phyloP scores from a whole-genome alignment of 2,797 vertebrate genomes.

The Sus cebifrons region DNA sequence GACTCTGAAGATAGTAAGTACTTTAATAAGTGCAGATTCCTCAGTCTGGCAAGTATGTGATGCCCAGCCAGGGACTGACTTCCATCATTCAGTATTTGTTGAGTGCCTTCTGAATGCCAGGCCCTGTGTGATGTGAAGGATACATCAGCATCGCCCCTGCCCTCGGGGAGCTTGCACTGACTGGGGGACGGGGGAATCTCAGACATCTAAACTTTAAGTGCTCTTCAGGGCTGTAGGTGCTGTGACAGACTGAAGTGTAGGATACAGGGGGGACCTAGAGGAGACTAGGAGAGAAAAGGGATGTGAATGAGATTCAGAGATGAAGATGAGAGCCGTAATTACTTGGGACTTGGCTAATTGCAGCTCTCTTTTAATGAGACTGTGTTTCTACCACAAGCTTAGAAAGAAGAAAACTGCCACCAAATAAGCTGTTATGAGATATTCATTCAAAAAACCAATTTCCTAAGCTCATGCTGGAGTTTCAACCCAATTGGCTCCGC shows the following conservation, averaged over 20 bases:
- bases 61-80: neutral
- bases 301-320: neutral
- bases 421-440: neutral
- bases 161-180: neutral
- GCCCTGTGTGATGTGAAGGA: neutral
- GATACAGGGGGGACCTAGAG: too few species aligned
- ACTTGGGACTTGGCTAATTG: neutral
- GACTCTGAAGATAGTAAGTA: neutral
- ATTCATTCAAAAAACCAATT: neutral
- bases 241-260: neutral
- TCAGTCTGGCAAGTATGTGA: neutral
- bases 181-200: neutral
- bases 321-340: neutral
- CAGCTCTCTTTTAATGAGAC: neutral
- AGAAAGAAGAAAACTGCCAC: conserved; percentile 49
- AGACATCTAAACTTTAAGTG: neutral
- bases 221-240: neutral
- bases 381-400: neutral
- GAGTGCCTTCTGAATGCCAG: neutral
- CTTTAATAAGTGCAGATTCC: neutral
- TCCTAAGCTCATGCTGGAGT: neutral
- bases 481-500: neutral
- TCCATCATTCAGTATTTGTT: neutral
- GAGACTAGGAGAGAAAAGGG: neutral
- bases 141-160: neutral